Evolutionary conservation across 2,113 vertebrate genomes (phyloP).

Genomic region (Centropus bengalensis): DNA sequence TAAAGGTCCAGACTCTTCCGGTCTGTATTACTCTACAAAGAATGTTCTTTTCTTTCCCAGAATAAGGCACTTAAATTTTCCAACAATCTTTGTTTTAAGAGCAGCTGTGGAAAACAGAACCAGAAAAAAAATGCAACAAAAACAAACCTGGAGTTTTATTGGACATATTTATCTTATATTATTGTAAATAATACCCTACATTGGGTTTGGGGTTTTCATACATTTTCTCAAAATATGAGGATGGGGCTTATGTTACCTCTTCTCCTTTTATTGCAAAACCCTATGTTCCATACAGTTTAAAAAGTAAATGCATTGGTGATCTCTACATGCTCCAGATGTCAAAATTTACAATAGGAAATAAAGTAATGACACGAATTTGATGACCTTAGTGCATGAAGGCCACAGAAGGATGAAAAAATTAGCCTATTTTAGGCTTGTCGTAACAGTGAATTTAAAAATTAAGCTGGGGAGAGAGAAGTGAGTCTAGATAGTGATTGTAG

Average conservation of each 20-base stretch:
- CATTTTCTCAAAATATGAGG: neutral
- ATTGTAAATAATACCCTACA: neutral
- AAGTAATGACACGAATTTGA: neutral
- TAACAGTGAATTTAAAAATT: neutral
- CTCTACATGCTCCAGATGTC: neutral
- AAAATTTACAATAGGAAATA: neutral
- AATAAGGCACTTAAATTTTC: neutral
- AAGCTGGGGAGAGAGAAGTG: neutral
- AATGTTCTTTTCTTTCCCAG: neutral
- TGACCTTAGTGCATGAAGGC: neutral
- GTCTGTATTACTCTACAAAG: neutral
- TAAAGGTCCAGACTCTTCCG: neutral
- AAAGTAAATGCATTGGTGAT: neutral
- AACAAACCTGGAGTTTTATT: neutral
- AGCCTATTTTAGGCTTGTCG: neutral
- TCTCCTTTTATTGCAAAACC: neutral
- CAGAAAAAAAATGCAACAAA: neutral
- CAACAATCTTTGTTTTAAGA: neutral
- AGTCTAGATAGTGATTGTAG: neutral
- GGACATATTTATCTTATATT: neutral
- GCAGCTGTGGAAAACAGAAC: neutral
- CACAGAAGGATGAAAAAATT: neutral
- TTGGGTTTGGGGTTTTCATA: neutral
- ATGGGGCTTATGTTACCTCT: accelerated
- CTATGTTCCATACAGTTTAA: neutral